Percentiles rank a stretch among this genome's conserved stretches.
Evolutionary conservation across 2,113 vertebrate species (phyloP).

Genomic region (Parus major): DNA sequence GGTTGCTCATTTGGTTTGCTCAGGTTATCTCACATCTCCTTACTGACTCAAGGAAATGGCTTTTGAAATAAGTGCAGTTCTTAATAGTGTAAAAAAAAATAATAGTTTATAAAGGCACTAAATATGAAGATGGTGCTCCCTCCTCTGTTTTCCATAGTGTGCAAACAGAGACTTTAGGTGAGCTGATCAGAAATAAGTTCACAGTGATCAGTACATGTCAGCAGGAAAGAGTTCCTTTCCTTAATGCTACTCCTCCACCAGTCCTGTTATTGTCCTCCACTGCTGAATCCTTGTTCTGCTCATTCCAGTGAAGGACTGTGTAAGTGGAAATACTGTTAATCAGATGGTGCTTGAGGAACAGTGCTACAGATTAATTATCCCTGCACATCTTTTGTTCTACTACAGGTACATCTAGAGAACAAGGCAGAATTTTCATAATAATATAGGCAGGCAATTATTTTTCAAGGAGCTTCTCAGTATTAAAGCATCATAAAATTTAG

Average conservation of each 20-base stretch:
- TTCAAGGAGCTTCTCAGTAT: neutral
- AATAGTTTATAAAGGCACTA: neutral
- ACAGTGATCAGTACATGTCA: neutral
- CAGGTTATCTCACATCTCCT: neutral
- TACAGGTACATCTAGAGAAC: neutral
- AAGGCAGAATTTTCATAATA: neutral
- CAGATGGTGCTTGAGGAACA: constrained; percentile 13
- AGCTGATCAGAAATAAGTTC: neutral
- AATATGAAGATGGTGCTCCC: neutral
- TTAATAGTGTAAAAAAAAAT: neutral
- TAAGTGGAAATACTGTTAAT: constrained; percentile 4
- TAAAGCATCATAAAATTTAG: neutral
- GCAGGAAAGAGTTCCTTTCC: neutral
- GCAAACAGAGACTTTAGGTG: neutral
- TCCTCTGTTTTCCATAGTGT: neutral
- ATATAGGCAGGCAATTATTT: neutral
- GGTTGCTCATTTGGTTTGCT: neutral
- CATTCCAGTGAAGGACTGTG: neutral
- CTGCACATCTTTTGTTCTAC: constrained; percentile 29
- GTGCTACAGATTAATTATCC: constrained; percentile 29
- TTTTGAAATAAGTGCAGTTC: neutral
- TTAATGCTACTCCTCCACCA: neutral
- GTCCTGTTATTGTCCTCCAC: neutral
- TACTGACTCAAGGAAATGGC: neutral
- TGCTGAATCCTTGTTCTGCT: neutral